phyloP scores from a whole-genome alignment of 2,888 invertebrate species.

The Ischnus inquisitorius region DNA sequence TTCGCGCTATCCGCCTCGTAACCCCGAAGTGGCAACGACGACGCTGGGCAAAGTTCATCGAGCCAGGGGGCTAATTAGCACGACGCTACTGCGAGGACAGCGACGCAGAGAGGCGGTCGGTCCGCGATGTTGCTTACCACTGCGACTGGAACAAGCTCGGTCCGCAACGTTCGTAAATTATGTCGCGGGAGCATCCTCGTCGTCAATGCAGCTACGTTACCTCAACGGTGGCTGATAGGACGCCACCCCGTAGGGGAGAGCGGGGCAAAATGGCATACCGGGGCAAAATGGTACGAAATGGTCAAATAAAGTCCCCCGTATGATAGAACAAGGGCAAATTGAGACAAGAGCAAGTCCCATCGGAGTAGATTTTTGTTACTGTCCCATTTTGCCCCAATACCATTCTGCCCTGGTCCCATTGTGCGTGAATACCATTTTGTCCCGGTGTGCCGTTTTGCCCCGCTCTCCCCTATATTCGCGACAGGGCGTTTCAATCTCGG shows the following conservation, averaged over 20 bases:
- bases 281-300: no score
- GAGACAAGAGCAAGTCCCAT: no score
- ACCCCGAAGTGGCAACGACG: slow-evolving; percentile 13
- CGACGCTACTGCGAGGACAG: slow-evolving; percentile 47
- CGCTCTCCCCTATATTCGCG: slow-evolving; percentile 24
- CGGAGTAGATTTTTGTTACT: no score
- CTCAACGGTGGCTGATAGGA: slow-evolving; percentile 17
- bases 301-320: no score
- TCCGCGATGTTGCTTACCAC: slow-evolving; percentile 67
- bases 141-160: slow-evolving; percentile 42
- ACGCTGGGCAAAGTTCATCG: slow-evolving; percentile 68
- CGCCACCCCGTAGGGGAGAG: neutral
- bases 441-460: no score
- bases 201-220: neutral
- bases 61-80: slow-evolving; percentile 72
- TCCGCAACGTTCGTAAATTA: slow-evolving; percentile 51
- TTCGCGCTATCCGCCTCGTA: slow-evolving; percentile 7
- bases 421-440: no score
- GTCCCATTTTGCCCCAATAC: no score
- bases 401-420: no score
- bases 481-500: slow-evolving; percentile 48
- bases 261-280: no score
- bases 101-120: slow-evolving; percentile 37
- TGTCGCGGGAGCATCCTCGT: slow-evolving; percentile 21
- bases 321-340: no score